Evolutionary conservation across 2,888 invertebrate genomes (phyloP).

Genomic region (Catonia carolina): DNA sequence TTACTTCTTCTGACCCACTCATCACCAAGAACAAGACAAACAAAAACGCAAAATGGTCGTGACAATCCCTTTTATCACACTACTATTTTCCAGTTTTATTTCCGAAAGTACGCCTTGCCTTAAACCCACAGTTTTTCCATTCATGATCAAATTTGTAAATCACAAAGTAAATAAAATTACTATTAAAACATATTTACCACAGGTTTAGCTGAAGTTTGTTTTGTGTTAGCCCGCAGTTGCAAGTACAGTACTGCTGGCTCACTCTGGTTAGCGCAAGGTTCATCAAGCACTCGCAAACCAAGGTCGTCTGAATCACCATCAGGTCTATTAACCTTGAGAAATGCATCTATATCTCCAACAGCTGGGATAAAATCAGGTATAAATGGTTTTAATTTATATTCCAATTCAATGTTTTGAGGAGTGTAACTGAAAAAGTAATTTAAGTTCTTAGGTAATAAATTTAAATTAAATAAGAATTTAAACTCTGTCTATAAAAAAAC

Average conservation of each 20-base stretch:
- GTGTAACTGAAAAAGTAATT: conserved; percentile 61
- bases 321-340: conserved; percentile 86
- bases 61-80: too few relatives aligned
- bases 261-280: conserved; percentile 91
- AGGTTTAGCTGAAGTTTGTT: conserved; percentile 57
- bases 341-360: conserved; percentile 97
- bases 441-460: too few relatives aligned
- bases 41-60: too few relatives aligned
- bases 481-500: neutral
- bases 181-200: too few relatives aligned
- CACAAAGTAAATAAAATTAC: too few relatives aligned
- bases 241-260: conserved; percentile 91
- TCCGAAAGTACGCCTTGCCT: too few relatives aligned
- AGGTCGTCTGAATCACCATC: conserved; percentile 56
- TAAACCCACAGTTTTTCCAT: too few relatives aligned
- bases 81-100: too few relatives aligned
- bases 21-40: too few relatives aligned
- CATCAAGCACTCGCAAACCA: conserved; percentile 79
- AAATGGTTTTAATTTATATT: conserved; percentile 86
- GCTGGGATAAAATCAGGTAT: conserved; percentile 96
- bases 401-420: conserved; percentile 84
- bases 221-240: conserved; percentile 69
- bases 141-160: too few relatives aligned
- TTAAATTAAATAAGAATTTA: too few relatives aligned
- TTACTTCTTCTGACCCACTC: too few relatives aligned